Evolutionary conservation across 64 coral and sea anemone species (phyloP), one percentile per base, ranked within the genome.

Genomic region (Porites australiensis): DNA sequence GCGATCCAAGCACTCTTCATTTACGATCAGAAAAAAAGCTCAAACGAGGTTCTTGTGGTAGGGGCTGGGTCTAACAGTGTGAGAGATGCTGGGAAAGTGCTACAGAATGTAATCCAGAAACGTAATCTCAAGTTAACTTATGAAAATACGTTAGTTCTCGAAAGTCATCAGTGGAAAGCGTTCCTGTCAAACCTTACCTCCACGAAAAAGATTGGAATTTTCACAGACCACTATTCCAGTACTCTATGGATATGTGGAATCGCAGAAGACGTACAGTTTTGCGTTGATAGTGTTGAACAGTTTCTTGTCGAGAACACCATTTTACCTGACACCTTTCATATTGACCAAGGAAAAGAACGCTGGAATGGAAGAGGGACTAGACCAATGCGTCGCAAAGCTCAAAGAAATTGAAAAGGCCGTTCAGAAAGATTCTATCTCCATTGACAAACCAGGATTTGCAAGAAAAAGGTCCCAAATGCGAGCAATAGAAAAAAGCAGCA

Each of bases 281-380:
- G 46, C 21, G 76, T n/a, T 18, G 47, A 77, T 50, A 21, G 60
- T 16, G 50, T 96, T 0, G 14, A 63, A 10, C 46, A 12, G 8
- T 96, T 96, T 89, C 66, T 96, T 53, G 89, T 69, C 0, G 15
- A 49, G 46, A 96, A 96, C 61, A 92, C 94, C 46, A 89, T 96
- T 77, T 53, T 88, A 44, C 46, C 68, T 11, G 8, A 82, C 47
- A 37, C 48, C 4, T 21, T 92, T 8, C 14, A 8, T 18, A 19
- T 88, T 5, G 47, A 57, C 23, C 20, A 65, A 21, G 78, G 87
- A 8, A 49, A 21, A 0, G 45, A 88, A 46, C 43, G 57, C 88
- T 58, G 89, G 89, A 5, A 82, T 78, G 22, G 44, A 16, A 52
- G 89, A 82, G 7, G 89, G 89, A 44, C 50, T 82, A 58, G 14